phyloP scores from a whole-genome alignment of 2,888 invertebrate genomes.

The Volucella bombylans region DNA sequence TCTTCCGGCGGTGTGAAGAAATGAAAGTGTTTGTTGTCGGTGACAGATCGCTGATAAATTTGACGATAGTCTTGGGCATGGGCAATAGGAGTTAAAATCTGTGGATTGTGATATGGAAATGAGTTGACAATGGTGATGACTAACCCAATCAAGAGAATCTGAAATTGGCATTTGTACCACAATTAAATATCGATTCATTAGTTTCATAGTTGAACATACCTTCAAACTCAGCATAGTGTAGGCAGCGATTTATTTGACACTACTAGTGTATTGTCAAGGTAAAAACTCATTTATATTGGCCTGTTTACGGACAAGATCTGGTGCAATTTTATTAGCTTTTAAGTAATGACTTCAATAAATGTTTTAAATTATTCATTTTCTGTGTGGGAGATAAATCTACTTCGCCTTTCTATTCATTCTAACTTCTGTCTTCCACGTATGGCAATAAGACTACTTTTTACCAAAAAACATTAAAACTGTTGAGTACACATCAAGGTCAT shows the following conservation, averaged over 20 bases:
- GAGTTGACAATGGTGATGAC: slow-evolving; percentile 3
- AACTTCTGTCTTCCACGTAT: no score
- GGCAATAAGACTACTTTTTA: no score
- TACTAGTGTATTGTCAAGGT: slow-evolving; percentile 1
- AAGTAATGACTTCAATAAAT: no score
- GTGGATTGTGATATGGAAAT: slow-evolving; percentile 11
- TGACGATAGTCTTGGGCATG: slow-evolving; percentile 4
- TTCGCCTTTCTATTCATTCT: no score
- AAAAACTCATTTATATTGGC: slow-evolving; percentile 41
- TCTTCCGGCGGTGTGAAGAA: slow-evolving; percentile 37
- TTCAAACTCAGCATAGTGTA: background rate
- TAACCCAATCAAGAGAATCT: slow-evolving; percentile 17
- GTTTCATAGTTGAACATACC: background rate
- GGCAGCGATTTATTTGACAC: slow-evolving; percentile 1
- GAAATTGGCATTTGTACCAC: background rate
- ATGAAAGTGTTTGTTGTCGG: slow-evolving; percentile 28
- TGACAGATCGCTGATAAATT: background rate
- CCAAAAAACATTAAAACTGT: no score
- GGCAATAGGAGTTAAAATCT: background rate
- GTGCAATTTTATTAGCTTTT: no score
- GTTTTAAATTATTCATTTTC: no score
- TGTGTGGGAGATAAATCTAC: no score
- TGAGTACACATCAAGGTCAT: no score
- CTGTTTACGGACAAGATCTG: slow-evolving; percentile 12
- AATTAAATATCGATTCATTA: background rate